phyloP scores from a whole-genome alignment of 2,113 vertebrate genomes.

The Acinonyx jubatus region DNA sequence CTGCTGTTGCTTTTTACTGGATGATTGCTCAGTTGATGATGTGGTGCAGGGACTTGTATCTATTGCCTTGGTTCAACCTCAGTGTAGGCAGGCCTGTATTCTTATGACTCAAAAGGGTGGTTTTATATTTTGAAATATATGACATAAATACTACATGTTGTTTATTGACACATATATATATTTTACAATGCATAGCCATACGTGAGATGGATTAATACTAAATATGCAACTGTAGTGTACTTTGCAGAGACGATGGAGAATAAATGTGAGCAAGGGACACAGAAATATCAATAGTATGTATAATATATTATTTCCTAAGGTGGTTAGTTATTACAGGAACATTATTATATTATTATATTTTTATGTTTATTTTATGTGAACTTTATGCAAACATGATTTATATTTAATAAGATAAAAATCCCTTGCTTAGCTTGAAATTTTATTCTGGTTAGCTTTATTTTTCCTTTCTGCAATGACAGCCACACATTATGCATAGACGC shows the following conservation, averaged over 20 bases:
- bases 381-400: neutral
- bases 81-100: neutral
- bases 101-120: neutral
- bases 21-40: neutral
- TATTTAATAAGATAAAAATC: neutral
- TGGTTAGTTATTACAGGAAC: neutral
- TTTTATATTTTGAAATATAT: constrained; percentile 4
- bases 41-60: neutral
- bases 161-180: neutral
- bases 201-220: neutral
- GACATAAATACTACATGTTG: neutral
- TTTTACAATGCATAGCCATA: neutral
- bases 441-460: neutral
- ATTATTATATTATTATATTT: neutral
- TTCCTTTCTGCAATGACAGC: neutral
- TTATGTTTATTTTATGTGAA: neutral
- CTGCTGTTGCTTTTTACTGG: neutral
- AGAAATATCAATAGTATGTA: neutral
- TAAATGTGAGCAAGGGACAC: neutral
- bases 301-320: neutral
- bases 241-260: neutral
- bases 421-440: neutral
- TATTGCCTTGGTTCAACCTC: neutral
- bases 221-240: neutral
- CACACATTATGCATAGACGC: neutral